Evolutionary conservation across 1,140 invertebrate genomes (phyloP), one percentile per base, ranked within the genome.

Genomic region (Odontomachus brunneus): DNA sequence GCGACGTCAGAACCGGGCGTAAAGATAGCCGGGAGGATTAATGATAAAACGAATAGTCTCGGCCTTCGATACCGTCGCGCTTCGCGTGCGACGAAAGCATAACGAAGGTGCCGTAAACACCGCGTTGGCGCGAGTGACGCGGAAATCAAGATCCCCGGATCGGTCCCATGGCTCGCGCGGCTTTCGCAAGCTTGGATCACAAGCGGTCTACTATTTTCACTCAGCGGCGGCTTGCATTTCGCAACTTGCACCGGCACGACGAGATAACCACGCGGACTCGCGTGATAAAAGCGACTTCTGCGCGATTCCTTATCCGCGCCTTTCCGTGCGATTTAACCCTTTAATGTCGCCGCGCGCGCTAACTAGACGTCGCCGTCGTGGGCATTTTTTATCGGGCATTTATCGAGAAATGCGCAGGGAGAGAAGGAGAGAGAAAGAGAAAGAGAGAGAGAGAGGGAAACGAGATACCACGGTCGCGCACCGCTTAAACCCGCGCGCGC

Each of bases 261-360:
- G 59, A 57, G 63, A 78, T 44, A 67, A 78, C 33, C 33, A 7
- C 38, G 57, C 62, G 29, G 69, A 29, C 5, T 24, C 7, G 49
- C 24, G 17, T 53, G 63, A 78, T 78, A 69, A 78, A 78, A 63
- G 17, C 51, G 63, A 78, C 33, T 78, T 69, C 38, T 44, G 9
- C 38, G 38, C 38, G 38, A 44, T 44, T 44, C 9, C 63, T 78
- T 78, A 78, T 78, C 75, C 75, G 66, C 75, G 51, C 63, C 63
- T 78, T 78, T 78, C 75, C 75, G 66, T 78, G 51, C 74, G 74
- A 78, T 78, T 78, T 67, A 78, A 78, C 51, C 69, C 75, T 80
- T 71, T 69, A 80, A 80, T 71, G 65, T 69, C 65, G 19, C 17
- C 66, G 75, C 38, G 2, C 38, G 38, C 38, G 38, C 38, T 80